phyloP scores from a whole-genome alignment of 2,797 vertebrate species.

The Girardinus metallicus region DNA sequence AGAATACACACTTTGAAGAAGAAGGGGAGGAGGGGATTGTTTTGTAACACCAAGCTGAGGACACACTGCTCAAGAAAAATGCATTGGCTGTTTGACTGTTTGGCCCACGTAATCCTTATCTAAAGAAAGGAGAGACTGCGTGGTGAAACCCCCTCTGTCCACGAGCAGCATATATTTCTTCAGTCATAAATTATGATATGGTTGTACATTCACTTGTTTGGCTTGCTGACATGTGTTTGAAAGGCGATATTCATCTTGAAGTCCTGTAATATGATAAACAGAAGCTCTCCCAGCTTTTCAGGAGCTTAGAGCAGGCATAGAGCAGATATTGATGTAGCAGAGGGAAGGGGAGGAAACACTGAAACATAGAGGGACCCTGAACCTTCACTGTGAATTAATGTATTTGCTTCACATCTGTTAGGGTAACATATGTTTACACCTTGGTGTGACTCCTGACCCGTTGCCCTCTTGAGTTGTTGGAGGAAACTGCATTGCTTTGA shows the following conservation, averaged over 20 bases:
- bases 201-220: slow-evolving; percentile 39
- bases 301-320: slow-evolving; percentile 50
- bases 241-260: slow-evolving; percentile 68
- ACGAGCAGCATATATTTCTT: slow-evolving; percentile 50
- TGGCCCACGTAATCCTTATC: slow-evolving; percentile 72
- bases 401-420: slow-evolving; percentile 68
- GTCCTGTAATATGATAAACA: slow-evolving; percentile 59
- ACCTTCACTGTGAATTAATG: slow-evolving; percentile 65
- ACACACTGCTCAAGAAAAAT: slow-evolving; percentile 58
- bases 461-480: slow-evolving; percentile 47
- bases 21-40: slow-evolving; percentile 49
- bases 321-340: slow-evolving; percentile 63
- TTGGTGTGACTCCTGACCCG: slow-evolving; percentile 66
- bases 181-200: slow-evolving; percentile 52
- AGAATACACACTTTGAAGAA: slow-evolving; percentile 74
- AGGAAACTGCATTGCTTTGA: background rate
- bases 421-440: slow-evolving; percentile 53
- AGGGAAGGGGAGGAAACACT: slow-evolving; percentile 55
- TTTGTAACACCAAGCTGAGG: slow-evolving; percentile 60
- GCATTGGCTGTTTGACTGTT: slow-evolving; percentile 57
- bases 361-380: slow-evolving; percentile 50
- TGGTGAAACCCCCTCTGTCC: slow-evolving; percentile 46
- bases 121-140: slow-evolving; percentile 55
- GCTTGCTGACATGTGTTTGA: slow-evolving; percentile 54
- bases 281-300: slow-evolving; percentile 62